phyloP scores from a whole-genome alignment of 2,797 vertebrate genomes.

The Silurus lanzhouensis region DNA sequence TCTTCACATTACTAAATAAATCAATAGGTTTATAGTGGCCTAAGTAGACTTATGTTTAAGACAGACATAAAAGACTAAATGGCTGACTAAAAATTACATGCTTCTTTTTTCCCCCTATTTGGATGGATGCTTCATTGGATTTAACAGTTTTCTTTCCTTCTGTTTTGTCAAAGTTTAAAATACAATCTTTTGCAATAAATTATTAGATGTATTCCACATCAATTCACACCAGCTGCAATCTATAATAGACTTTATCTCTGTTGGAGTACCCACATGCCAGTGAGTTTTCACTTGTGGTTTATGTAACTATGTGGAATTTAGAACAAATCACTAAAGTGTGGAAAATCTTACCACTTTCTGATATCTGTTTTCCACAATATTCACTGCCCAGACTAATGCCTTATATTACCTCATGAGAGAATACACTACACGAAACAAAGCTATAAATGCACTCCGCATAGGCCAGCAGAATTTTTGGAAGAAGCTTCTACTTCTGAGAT shows the following conservation, averaged over 20 bases:
- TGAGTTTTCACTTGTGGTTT: slow-evolving; percentile 41
- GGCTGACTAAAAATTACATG: background rate
- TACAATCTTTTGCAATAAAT: background rate
- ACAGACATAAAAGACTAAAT: background rate
- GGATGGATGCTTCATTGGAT: background rate
- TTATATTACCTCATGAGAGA: slow-evolving; percentile 55
- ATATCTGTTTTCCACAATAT: slow-evolving; percentile 57
- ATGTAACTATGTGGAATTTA: slow-evolving; percentile 42
- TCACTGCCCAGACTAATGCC: slow-evolving; percentile 51
- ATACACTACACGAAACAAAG: slow-evolving; percentile 53
- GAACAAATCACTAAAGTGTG: slow-evolving; percentile 45
- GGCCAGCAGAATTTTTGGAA: slow-evolving; percentile 42
- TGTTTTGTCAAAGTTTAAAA: background rate
- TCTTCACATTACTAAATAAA: background rate
- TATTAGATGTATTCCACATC: slow-evolving; percentile 12
- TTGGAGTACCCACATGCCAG: slow-evolving; percentile 23
- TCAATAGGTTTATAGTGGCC: background rate
- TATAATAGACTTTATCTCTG: slow-evolving; percentile 30
- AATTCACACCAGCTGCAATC: slow-evolving; percentile 32
- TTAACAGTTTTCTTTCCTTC: background rate
- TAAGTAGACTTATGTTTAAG: background rate
- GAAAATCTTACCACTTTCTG: slow-evolving; percentile 54
- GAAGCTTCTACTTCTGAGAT: slow-evolving; percentile 22
- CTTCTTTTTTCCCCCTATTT: background rate
- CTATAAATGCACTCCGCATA: slow-evolving; percentile 52